Base-by-base conservation (phyloP, 2,113 vertebrate species). In the Amphilophus citrinellus region DNA sequence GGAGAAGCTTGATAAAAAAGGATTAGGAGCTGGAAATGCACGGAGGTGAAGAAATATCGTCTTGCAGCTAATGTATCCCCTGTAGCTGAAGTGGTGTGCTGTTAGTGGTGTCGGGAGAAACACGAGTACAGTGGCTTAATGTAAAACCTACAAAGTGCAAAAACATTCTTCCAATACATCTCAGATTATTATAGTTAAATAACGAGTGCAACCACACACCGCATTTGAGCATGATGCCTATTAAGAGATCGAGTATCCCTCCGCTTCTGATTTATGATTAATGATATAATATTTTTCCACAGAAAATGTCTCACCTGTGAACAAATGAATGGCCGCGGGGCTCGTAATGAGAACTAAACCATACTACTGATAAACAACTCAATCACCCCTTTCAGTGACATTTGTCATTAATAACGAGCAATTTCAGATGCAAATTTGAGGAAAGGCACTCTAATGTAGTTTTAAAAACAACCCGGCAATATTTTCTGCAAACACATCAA, bases 21-120 rank as follows among this genome's bases (percentile, higher is more conserved):
- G 39, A 83, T 66, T 27, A 81, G 47, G 42, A 82, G 39, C 50
- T 71, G 77, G 20, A 88, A 86, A 87, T 47, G 77, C 18, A 53
- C 73, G 88, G 77, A 79, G 80, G 82, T 82, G 77, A 68, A 83
- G 62, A 75, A 78, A 47, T 77, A 61, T 61, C 24, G 27, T 80
- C 77, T 84, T 83, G 39, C 58, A 73, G 59, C 76, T 68, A 86
- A 88, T 88, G 60, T 59, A 76, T 87, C 83, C 76, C 44, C 81
- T 87, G 66, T 77, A 75, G 80, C 80, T 78, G 68, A 59, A 87
- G 82, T n/a, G 63, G n/a, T 61, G 57, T n/a, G 27, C 65, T 18
- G 50, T 77, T 61, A 7, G 79, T 47, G 75, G 71, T 71, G 35
- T 42, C 60, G 39, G 39, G 22, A 63, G 32, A 80, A 61, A 60